Evolutionary conservation across 2,113 vertebrate species (phyloP).

Genomic region (Globicephala melas): DNA sequence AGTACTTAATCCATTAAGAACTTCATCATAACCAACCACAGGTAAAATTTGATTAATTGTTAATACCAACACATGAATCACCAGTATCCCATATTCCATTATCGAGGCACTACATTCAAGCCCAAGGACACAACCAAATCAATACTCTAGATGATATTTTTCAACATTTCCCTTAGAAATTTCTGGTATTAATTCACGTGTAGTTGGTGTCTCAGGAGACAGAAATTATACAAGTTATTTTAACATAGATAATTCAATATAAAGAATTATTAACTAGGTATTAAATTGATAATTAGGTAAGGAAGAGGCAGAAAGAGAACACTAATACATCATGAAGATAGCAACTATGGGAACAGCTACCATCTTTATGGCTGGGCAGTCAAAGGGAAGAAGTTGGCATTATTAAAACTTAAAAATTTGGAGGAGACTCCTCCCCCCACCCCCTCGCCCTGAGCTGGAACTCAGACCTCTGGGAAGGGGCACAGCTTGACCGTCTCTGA

Average conservation of each 20-base stretch:
- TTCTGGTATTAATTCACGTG: neutral
- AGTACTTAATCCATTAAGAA: conserved; percentile 17
- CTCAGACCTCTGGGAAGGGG: neutral
- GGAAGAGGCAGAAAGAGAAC: neutral
- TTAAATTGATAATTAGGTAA: neutral
- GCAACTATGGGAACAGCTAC: neutral
- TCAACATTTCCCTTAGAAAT: neutral
- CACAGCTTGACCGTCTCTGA: neutral
- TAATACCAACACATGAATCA: neutral
- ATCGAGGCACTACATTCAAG: neutral
- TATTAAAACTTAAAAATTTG: neutral
- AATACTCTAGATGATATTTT: neutral
- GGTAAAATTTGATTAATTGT: neutral
- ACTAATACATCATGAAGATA: neutral
- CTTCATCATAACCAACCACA: neutral
- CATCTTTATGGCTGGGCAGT: neutral
- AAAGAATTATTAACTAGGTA: neutral
- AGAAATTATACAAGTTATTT: conserved; percentile 34
- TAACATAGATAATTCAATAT: neutral
- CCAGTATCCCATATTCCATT: neutral
- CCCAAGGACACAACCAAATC: neutral
- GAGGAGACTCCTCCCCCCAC: rapidly evolving
- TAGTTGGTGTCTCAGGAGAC: neutral
- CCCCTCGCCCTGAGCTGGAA: neutral
- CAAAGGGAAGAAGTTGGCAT: neutral